Conservation (phyloP, 2,113 vertebrate species). For the Alexandromys fortis region DNA sequence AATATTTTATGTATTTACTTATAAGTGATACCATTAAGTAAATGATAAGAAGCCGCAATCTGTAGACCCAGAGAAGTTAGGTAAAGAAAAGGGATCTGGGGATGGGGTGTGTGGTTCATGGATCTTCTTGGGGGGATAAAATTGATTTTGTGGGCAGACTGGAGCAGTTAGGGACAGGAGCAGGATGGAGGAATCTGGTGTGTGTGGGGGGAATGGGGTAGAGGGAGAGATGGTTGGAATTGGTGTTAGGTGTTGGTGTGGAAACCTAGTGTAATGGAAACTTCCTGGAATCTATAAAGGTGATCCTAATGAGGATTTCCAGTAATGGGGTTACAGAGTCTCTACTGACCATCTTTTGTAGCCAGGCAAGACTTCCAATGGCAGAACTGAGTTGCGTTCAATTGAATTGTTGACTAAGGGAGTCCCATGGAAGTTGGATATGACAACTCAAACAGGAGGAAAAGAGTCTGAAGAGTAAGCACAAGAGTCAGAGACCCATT, state of each 20-base stretch:
- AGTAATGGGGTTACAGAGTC: not conserved
- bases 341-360: not conserved
- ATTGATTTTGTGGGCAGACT: not conserved
- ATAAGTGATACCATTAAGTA: not conserved
- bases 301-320: not conserved
- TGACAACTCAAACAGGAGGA: not conserved
- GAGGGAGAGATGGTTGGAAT: not conserved
- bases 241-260: not conserved
- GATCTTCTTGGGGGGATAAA: not conserved
- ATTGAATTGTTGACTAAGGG: not conserved
- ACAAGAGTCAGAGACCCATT: not conserved
- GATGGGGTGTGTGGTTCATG: not conserved
- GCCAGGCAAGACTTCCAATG: not conserved
- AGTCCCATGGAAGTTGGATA: not conserved
- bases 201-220: not conserved
- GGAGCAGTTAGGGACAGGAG: not conserved
- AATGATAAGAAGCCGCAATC: not conserved
- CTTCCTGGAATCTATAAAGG: not conserved
- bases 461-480: not conserved
- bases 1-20: not conserved
- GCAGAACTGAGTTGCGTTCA: not conserved
- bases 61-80: not conserved
- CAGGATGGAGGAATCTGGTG: not conserved
- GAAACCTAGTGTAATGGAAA: not conserved
- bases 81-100: not conserved